Conservation (phyloP, 2,797 vertebrate genomes). For the Microchirus variegatus region DNA sequence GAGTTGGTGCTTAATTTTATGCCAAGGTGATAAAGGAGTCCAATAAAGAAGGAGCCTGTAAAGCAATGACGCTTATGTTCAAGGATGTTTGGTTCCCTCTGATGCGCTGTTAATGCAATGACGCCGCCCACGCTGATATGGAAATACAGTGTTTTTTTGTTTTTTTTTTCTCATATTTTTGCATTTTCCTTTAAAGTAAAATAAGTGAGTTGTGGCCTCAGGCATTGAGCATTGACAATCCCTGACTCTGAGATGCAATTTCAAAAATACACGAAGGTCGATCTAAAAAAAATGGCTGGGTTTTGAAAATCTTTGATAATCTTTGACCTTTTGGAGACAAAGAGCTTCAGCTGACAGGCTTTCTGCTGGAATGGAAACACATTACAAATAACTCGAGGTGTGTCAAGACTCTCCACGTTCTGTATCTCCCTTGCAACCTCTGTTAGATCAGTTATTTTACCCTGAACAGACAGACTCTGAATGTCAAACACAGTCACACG, state of each 20-base stretch:
- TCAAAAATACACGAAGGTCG: constrained; percentile 52
- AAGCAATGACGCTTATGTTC: constrained; percentile 19
- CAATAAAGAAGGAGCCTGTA: constrained; percentile 8
- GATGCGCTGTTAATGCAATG: not conserved
- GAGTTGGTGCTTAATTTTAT: constrained; percentile 23
- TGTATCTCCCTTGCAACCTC: not conserved
- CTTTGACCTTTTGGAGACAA: constrained; percentile 50
- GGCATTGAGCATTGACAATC: not conserved
- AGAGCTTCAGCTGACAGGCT: constrained; percentile 4
- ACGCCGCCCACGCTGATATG: not conserved
- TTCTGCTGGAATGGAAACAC: constrained; percentile 17
- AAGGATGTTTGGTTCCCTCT: constrained; percentile 4
- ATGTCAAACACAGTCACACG: constrained; percentile 38
- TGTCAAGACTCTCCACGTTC: constrained; percentile 1
- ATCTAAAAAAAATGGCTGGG: constrained; percentile 31
- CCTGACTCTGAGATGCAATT: not conserved
- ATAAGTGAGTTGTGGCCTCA: not conserved
- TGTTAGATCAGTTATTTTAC: too few species aligned
- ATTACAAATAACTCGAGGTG: constrained; percentile 7
- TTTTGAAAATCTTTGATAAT: constrained; percentile 10
- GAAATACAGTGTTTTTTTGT: not conserved
- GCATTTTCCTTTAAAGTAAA: not conserved
- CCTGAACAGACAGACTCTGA: constrained; percentile 26
- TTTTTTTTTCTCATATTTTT: not conserved
- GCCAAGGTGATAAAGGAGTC: not conserved